Evolutionary conservation across 2,113 vertebrate species (phyloP), one percentile per base, ranked within the genome.

Genomic region (Herpailurus yagouaroundi): DNA sequence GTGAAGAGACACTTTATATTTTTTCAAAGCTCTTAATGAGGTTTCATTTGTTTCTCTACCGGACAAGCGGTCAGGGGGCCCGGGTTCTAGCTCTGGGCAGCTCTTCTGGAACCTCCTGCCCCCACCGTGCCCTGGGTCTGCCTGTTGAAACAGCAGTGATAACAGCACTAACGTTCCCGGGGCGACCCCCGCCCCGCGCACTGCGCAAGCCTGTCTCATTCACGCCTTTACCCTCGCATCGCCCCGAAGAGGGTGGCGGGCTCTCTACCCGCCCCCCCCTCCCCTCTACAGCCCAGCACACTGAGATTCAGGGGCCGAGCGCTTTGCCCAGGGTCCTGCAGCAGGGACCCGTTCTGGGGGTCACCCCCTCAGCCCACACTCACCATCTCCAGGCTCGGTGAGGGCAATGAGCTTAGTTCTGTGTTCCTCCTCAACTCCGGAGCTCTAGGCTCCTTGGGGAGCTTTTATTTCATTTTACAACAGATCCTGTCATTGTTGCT

Each of bases 211-310:
- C 5, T 0, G 2, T 69, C 48, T 19, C 18, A 3, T 9, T 64
- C 57, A 11, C 16, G 2, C 48, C 33, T 33, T 9, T 3, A 14
- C 7, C 57, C 19, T n/a, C 29, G 0, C 5, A 2, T 31, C 18
- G 9, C 33, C 57, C 57, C 0, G 0, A 31, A 33, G 45, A 0
- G 0, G 1, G 15, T 0, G 41, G 12, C 10, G 27, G 33, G 41
- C 29, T 6, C 55, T 31, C 7, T 11, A 71, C 45, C 45, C 45
- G 45, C 7, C 45, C 45, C 36, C 25, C 36, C 25, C 23, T 0
- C 12, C 52, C 18, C 4, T 57, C 69, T 64, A 10, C 36, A 66
- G 80, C 15, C 4, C 21, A 5, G 6, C 48, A 41, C 71, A 3
- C 68, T 8, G 57, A 63, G 41, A 4, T 6, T 6, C 25, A 23